Evolutionary conservation across 2,797 vertebrate species (phyloP).

Genomic region (Chrysocyon brachyurus): DNA sequence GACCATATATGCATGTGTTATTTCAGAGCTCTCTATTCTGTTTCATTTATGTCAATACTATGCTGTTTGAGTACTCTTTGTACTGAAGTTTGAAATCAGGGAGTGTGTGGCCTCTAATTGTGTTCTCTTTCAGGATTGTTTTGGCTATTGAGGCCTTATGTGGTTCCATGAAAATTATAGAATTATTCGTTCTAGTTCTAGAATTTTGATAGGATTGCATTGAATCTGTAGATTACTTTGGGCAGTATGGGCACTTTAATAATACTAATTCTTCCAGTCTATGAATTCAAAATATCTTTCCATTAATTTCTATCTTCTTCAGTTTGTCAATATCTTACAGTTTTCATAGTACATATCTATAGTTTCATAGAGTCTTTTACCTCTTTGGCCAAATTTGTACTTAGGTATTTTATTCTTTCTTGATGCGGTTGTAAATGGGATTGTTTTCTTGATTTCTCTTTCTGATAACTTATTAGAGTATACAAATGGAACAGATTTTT

Average conservation of each 20-base stretch:
- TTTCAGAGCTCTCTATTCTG: neutral
- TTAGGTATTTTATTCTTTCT: neutral
- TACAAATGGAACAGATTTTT: neutral
- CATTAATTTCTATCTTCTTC: neutral
- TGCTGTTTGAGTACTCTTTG: neutral
- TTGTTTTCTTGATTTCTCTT: neutral
- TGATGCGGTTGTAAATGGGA: neutral
- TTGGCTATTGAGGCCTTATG: neutral
- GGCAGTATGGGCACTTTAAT: neutral
- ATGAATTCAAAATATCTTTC: neutral
- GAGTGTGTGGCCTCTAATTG: neutral
- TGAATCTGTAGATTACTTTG: neutral
- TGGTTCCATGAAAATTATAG: neutral
- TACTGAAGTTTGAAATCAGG: neutral
- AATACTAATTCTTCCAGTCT: neutral
- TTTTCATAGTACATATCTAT: neutral
- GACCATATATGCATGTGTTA: neutral
- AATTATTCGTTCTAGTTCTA: neutral
- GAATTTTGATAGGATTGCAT: neutral
- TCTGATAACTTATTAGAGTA: neutral
- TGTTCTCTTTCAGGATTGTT: neutral
- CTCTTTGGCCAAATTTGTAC: neutral
- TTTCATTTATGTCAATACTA: neutral
- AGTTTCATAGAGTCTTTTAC: neutral
- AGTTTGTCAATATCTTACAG: neutral